Conservation (phyloP, 2,797 vertebrate genomes). For the Holocentrus rufus region DNA sequence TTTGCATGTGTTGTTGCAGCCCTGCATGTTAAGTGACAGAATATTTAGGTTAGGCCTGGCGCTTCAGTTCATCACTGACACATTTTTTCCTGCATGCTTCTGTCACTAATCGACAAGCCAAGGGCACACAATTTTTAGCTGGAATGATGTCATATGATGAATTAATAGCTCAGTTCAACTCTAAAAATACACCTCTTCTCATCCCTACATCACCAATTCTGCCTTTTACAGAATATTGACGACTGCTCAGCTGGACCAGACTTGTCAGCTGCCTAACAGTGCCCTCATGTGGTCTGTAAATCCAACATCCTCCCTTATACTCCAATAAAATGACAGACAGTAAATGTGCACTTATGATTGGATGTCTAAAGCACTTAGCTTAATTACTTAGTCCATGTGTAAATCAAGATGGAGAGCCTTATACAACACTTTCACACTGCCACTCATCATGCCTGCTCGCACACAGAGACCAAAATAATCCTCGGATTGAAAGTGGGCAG, state of each 20-base stretch:
- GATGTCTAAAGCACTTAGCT: conserved; percentile 27
- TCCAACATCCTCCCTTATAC: conserved; percentile 11
- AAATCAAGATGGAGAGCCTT: neutral
- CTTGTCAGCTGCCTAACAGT: conserved; percentile 41
- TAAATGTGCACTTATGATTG: conserved; percentile 17
- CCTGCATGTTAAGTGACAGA: neutral
- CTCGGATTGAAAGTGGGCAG: neutral
- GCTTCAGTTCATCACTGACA: conserved; percentile 2
- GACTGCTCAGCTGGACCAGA: neutral
- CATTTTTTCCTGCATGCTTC: neutral
- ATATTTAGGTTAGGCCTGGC: conserved; percentile 10
- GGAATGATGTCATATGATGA: no score
- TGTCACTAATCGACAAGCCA: conserved; percentile 25
- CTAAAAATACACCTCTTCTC: neutral
- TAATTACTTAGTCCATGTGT: conserved; percentile 38
- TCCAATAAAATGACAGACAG: conserved; percentile 7
- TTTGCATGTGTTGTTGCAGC: conserved; percentile 17
- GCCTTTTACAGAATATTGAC: conserved; percentile 8
- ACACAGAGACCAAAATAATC: neutral
- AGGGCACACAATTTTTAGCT: neutral
- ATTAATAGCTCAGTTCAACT: neutral
- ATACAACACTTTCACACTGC: neutral
- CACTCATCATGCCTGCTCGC: neutral
- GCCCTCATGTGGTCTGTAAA: conserved; percentile 71
- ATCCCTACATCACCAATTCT: neutral